Evolutionary conservation across 2,113 vertebrate genomes (phyloP), one percentile per base, ranked within the genome.

Genomic region (Zootoca vivipara): DNA sequence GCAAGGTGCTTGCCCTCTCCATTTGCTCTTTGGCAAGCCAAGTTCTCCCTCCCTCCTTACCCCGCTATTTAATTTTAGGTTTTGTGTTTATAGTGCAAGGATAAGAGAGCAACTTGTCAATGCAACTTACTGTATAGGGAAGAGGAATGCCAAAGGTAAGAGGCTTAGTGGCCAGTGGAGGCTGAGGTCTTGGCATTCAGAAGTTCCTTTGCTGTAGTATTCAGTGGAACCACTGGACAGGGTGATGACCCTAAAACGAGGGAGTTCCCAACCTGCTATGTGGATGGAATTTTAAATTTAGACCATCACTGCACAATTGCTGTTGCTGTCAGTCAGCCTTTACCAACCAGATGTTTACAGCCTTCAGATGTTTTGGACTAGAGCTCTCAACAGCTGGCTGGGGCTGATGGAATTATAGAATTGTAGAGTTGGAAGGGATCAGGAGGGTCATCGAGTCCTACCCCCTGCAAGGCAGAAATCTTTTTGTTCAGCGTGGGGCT

Each of bases 1-100:
- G 78, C 72, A 1, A 12, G 20, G 46, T 78, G 52, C 58, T 79
- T 89, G 93, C 93, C 94, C 26, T 52, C 40, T 88, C 90, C 84
- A 3, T 90, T 93, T 13, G 28, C 82, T 86, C 89, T 89, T 85
- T 5, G 89, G 90, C 73, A 89, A 90, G 56, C 90, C 89, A 0
- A 0, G 5, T 42, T 82, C 4, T 46, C 92, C 86, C 91, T 65
- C 83, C 90, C 58, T 9, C 56, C 5, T 3, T 56, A 20, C 30
- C 92, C 87, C 72, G 80, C 89, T 62, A 0, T 90, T 92, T 95
- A 95, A 95, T 95, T 95, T 89, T 91, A 95, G 95, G 90, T 83
- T 95, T 91, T 78, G 0, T 95, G 91, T 95, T 94, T 93, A 65
- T 80, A 58, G 80, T 89, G 72, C 0, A 58, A 92, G 92, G 78